Evolutionary conservation across 2,888 invertebrate genomes (phyloP), one percentile per base, ranked within the genome.

Genomic region (Anthoptus insignis): DNA sequence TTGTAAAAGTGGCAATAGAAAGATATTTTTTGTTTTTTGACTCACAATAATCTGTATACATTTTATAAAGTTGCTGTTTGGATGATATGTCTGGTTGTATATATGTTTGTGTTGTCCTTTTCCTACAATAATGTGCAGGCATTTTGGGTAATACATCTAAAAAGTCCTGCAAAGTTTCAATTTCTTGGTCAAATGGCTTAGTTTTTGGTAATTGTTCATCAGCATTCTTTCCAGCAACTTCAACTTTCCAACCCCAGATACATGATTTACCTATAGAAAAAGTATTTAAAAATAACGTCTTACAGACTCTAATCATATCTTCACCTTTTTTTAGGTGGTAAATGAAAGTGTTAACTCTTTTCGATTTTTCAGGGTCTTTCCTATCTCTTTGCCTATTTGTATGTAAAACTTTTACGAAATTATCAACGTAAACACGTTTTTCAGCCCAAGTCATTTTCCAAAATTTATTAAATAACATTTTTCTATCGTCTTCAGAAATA

Each of bases 401-500:
- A 63, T 58, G 63, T 37, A 66, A 47, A 47, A 58, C 58, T 66
- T 66, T 66, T 57, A 66, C 60, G 11, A 61, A 53, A 56, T 59
- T 66, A 49, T 66, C 66, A 56, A 66, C 34, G 50, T 61, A 66
- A 39, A 57, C 60, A 34, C 57, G 57, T 61, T 66, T 66, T 66
- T 66, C 34, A 34, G 11, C 2, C 34, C 34, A 34, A 13, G 34
- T 34, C 4, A 34, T 3, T n/a, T 34, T n/a, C 50, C 60, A 64
- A 59, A 59, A 64, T 21, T 64, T 67, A 45, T 59, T 52, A 49
- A 67, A 67, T 45, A 59, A 50, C 37, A 39, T 59, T 64, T 64
- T 34, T 64, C 64, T 54, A 42, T 67, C 59, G n/a, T 65, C 9
- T 32, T 32, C 32, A 32, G 32, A 32, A 9, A 32, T 32, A 9